A percentile compares a stretch with the other conserved stretches of the same genome.
These are phyloP conservation scores for Aporophyla lueneburgensis DNA, from an alignment of 2,888 invertebrate genomes.

Conservation along the genomic window DNA sequence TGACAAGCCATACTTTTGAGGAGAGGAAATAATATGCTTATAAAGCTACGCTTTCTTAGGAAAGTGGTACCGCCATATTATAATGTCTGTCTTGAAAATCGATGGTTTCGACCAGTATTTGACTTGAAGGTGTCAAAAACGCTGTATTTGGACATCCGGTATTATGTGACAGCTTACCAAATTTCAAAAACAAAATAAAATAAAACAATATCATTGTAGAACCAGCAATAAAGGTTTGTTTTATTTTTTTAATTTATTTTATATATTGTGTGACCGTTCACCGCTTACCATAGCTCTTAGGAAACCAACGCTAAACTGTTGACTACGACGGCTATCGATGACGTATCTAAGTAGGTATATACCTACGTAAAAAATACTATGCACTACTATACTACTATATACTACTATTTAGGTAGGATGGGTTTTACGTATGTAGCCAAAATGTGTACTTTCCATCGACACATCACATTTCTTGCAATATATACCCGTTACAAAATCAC, in stretches of 20 bases:
- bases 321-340: background rate
- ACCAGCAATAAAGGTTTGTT: too few relatives aligned
- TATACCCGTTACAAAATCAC: conserved; percentile 28
- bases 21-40: too few relatives aligned
- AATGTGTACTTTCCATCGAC: conserved; percentile 44
- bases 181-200: too few relatives aligned
- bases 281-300: background rate
- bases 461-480: conserved; percentile 34
- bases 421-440: conserved; percentile 10
- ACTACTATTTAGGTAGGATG: conserved; percentile 16
- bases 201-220: too few relatives aligned
- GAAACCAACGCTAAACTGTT: background rate
- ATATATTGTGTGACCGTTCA: background rate
- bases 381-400: too few relatives aligned
- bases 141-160: background rate
- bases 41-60: too few relatives aligned
- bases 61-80: too few relatives aligned
- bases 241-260: too few relatives aligned
- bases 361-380: too few relatives aligned
- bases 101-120: background rate
- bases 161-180: background rate
- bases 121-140: too few relatives aligned
- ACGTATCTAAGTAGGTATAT: conserved; percentile 8
- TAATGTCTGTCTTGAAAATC: too few relatives aligned
- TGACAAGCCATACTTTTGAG: too few relatives aligned